These are phyloP conservation scores for Eutolmus rufibarbis DNA, from an alignment of 2,888 invertebrate genomes.

Conservation along the genomic window DNA sequence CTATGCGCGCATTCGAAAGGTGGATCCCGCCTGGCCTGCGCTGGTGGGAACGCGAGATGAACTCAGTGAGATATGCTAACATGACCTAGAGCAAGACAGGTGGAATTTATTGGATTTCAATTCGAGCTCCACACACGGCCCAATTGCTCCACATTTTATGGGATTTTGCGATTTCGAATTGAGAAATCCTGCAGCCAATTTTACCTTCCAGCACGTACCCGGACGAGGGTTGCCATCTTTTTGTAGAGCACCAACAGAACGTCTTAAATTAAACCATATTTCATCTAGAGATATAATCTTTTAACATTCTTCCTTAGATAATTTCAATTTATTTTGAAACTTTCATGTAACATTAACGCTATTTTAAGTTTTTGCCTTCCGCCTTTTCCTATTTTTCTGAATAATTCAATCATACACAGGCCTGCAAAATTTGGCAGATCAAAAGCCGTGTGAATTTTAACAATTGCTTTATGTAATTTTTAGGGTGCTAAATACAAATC, in stretches of 20 bases:
- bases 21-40: background rate
- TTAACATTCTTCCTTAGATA: background rate
- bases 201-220: background rate
- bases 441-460: no score
- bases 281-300: background rate
- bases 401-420: no score
- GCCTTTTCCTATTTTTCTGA: no score
- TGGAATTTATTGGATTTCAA: slow-evolving; percentile 34
- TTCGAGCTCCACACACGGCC: background rate
- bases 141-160: slow-evolving; percentile 29
- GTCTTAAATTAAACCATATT: background rate
- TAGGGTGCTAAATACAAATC: no score
- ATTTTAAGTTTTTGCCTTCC: no score
- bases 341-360: no score
- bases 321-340: no score
- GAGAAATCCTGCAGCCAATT: background rate
- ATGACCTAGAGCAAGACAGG: slow-evolving; percentile 41
- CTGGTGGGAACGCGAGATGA: slow-evolving; percentile 37
- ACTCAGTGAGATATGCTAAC: slow-evolving; percentile 33
- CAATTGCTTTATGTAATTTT: no score
- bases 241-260: background rate
- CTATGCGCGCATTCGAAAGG: slow-evolving; percentile 39
- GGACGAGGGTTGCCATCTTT: background rate
- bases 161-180: background rate
- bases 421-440: no score